Evolutionary conservation across 2,113 vertebrate genomes (phyloP).

Genomic region (Albula glossodonta): DNA sequence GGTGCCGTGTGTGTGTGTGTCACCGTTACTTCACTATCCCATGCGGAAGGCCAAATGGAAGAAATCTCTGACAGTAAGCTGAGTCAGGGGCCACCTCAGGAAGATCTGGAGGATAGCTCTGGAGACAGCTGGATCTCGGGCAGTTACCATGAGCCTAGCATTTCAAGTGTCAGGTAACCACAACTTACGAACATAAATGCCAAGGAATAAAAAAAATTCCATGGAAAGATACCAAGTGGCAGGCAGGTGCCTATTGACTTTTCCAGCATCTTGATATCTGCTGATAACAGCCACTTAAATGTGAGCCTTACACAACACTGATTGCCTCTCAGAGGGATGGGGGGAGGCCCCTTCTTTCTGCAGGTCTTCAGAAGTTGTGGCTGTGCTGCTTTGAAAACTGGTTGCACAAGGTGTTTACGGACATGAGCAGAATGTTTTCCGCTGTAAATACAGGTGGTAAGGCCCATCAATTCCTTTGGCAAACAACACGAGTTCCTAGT

Average conservation of each 20-base stretch:
- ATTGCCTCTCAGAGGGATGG: background rate
- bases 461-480: background rate
- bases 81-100: too few species aligned
- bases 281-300: too few species aligned
- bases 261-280: background rate
- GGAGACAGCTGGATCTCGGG: too few species aligned
- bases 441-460: background rate
- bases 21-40: background rate
- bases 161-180: background rate
- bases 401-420: background rate
- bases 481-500: background rate
- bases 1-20: background rate
- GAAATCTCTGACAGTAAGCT: too few species aligned
- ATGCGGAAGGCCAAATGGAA: background rate
- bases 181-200: background rate
- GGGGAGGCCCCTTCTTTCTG: background rate
- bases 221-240: background rate
- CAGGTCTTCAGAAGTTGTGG: background rate
- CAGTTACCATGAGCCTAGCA: too few species aligned
- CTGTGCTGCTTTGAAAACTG: background rate
- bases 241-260: background rate
- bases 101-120: too few species aligned
- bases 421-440: background rate
- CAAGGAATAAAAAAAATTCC: background rate
- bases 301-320: too few species aligned